Evolutionary conservation across 2,797 vertebrate species (phyloP).

Genomic region (Phylloscopus collybita): DNA sequence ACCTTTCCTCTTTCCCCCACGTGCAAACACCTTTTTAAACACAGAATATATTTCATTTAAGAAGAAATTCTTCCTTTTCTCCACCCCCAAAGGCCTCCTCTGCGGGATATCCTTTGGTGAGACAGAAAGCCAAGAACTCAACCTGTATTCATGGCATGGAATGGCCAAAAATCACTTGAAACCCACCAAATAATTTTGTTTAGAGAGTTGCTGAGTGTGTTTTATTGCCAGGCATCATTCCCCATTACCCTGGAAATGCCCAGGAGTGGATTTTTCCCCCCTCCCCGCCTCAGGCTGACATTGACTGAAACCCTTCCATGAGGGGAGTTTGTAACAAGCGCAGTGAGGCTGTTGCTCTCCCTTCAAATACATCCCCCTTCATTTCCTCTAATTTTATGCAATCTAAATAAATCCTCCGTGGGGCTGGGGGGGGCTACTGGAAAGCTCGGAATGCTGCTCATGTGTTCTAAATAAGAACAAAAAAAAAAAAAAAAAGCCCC

Average conservation of each 20-base stretch:
- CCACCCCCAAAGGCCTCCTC: not conserved
- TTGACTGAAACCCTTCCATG: constrained; percentile 75
- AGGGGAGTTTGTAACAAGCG: constrained; percentile 45
- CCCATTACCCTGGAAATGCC: constrained; percentile 65
- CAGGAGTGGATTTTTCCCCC: constrained; percentile 40
- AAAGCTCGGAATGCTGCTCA: constrained; percentile 73
- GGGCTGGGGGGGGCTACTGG: constrained; percentile 77
- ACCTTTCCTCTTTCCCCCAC: not conserved
- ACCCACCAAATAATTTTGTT: constrained; percentile 38
- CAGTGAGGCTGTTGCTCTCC: constrained; percentile 65
- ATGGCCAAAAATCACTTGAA: constrained; percentile 19
- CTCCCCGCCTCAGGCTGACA: constrained; percentile 45
- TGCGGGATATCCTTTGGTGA: not conserved
- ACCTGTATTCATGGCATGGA: not conserved
- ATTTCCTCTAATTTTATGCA: constrained; percentile 82
- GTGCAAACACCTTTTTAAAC: not conserved
- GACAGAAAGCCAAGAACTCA: not conserved
- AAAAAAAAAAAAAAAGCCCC: not conserved
- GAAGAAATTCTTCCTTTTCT: not conserved
- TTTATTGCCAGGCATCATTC: constrained; percentile 65
- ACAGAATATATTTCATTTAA: not conserved
- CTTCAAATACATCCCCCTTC: constrained; percentile 76
- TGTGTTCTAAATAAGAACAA: constrained; percentile 78
- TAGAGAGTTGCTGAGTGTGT: constrained; percentile 53
- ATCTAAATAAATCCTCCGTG: constrained; percentile 81